These are phyloP conservation scores for Apamea epomidion DNA, from an alignment of 2,888 invertebrate species.

Conservation along the genomic window DNA sequence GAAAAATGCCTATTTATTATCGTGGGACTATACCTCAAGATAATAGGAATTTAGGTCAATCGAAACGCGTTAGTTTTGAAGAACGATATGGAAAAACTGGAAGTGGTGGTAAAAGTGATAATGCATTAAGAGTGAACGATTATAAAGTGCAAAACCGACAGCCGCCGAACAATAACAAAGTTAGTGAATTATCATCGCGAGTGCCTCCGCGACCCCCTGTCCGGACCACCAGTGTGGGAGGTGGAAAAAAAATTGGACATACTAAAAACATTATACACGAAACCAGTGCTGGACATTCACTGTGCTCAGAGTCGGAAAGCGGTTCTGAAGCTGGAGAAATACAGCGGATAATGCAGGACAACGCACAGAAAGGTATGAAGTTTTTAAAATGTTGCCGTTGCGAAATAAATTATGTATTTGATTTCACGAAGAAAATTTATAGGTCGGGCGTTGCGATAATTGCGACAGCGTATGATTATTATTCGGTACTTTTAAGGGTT, in stretches of 20 bases:
- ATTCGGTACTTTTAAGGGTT: background rate
- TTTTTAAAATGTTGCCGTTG: conserved; percentile 32
- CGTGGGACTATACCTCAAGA: conserved; percentile 73
- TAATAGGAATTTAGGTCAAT: conserved; percentile 63
- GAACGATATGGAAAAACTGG: conserved; percentile 68
- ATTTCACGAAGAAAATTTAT: background rate
- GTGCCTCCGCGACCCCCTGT: conserved; percentile 82
- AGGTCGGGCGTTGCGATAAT: background rate
- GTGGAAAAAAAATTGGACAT: conserved; percentile 68
- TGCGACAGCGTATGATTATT: background rate
- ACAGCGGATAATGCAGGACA: conserved; percentile 90
- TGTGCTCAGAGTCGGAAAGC: conserved; percentile 92
- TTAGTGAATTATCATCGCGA: conserved; percentile 65
- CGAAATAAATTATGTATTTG: conserved; percentile 13
- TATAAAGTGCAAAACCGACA: conserved; percentile 61
- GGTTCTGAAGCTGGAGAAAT: conserved; percentile 94
- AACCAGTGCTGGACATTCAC: conserved; percentile 69
- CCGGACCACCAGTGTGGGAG: conserved; percentile 82
- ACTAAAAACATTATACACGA: conserved; percentile 70
- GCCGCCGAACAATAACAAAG: conserved; percentile 59
- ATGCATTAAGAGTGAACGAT: conserved; percentile 65
- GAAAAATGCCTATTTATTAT: conserved; percentile 70
- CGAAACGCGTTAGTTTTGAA: conserved; percentile 82
- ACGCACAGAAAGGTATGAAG: conserved; percentile 74
- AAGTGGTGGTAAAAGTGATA: conserved; percentile 57